Conservation (phyloP, 2,797 vertebrate genomes). For the Cuculus canorus region DNA sequence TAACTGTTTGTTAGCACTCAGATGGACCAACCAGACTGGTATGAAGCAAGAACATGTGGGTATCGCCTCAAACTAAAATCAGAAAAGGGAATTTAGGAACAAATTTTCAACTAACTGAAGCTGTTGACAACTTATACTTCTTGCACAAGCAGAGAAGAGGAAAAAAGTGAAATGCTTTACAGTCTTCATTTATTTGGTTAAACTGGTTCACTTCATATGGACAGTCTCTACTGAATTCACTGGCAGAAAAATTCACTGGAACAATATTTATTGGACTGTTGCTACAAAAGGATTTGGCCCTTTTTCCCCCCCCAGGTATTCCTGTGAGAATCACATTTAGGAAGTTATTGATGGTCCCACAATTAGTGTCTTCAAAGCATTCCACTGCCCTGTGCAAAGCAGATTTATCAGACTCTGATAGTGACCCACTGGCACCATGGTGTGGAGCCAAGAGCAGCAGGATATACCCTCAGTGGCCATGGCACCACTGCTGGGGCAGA, state of each 20-base stretch:
- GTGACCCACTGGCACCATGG: not conserved
- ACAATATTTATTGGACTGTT: not conserved
- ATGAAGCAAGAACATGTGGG: fast-evolving
- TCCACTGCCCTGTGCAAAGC: not conserved
- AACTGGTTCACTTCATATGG: not conserved
- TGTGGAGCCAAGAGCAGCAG: not conserved
- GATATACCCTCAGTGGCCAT: not conserved
- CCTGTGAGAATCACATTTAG: not conserved
- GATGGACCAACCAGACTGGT: not conserved
- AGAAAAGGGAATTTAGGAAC: not conserved
- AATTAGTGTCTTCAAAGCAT: not conserved
- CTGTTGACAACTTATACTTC: not conserved
- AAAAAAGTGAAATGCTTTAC: not conserved
- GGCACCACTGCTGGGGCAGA: not conserved
- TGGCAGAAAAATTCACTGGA: not conserved
- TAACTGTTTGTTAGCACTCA: not conserved
- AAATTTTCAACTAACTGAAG: not conserved
- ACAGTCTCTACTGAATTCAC: not conserved
- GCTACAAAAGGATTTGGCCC: not conserved
- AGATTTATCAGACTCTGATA: not conserved
- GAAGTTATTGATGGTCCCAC: not conserved
- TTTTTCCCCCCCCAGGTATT: not conserved
- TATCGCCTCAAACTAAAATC: not conserved
- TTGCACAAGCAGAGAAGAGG: not conserved
- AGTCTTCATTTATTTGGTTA: not conserved